Evolutionary conservation across 2,888 invertebrate genomes (phyloP).

Genomic region (Ceramica pisi): DNA sequence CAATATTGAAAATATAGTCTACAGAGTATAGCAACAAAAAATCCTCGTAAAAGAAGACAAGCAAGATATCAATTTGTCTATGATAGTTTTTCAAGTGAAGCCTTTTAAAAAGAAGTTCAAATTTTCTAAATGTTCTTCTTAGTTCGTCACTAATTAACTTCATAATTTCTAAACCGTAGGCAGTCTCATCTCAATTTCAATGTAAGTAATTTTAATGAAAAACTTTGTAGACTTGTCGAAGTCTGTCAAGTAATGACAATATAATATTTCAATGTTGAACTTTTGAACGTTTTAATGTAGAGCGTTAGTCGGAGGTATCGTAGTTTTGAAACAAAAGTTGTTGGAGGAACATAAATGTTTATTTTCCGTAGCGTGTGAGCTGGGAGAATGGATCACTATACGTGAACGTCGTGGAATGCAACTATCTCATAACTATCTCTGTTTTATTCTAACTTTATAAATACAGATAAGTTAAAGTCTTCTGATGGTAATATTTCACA

Average conservation of each 20-base stretch:
- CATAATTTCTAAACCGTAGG: constrained; percentile 15
- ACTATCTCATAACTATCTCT: not conserved
- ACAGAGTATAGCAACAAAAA: no score
- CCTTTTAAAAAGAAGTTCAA: not conserved
- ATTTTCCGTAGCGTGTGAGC: constrained; percentile 2
- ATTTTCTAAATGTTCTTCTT: constrained; percentile 1
- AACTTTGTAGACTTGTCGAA: constrained; percentile 35
- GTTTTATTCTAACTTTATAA: no score
- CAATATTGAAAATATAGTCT: no score
- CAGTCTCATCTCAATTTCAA: constrained; percentile 41
- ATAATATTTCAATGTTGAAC: constrained; percentile 41
- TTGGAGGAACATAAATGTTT: not conserved
- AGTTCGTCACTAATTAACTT: constrained; percentile 27
- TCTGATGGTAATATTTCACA: no score
- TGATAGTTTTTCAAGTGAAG: not conserved
- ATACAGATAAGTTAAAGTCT: no score
- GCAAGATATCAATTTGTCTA: not conserved
- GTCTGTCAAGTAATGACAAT: constrained; percentile 23
- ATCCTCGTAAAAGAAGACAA: no score
- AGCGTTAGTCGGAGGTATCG: not conserved
- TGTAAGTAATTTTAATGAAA: constrained; percentile 30
- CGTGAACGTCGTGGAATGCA: not conserved
- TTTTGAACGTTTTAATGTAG: constrained; percentile 6
- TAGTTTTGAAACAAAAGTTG: constrained; percentile 11
- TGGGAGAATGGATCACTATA: not conserved